Evolutionary conservation across 2,797 vertebrate species (phyloP), one percentile per base, ranked within the genome.

Genomic region (Prunella strophiata): DNA sequence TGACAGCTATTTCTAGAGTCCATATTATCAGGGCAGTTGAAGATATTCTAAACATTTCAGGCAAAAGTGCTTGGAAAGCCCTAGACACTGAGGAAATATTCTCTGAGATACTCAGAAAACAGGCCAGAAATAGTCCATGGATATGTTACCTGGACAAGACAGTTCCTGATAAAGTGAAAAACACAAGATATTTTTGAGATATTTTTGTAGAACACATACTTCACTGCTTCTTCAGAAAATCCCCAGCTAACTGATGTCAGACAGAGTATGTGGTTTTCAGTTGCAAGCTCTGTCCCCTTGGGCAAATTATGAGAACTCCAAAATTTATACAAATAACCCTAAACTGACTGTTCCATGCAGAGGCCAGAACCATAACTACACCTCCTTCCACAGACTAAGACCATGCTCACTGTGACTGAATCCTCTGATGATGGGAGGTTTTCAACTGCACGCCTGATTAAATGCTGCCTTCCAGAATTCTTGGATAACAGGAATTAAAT

Each of bases 401-500:
- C n/a, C 36, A 9, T 3, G 18, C 22, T 70, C 74, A 62, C 52
- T 62, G 29, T 68, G 54, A 25, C 36, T 29, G 59, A 79, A 93
- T 34, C 32, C 22, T 57, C 68, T 54, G 70, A 52, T 72, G 70
- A 82, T 18, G 62, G 61, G 27, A 83, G 68, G 16, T 55, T 85
- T 65, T 40, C 74, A 62, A 47, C 63, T 62, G 51, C 32, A 59
- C 0, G 6, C 21, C 38, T 93, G 77, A 90, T 94, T 96, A 79
- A 97, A 91, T 68, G 76, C 50, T 63, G 85, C 70, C 71, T 92
- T 90, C 65, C n/a, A 59, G 66, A 91, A 91, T 93, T 92, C 94
- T 74, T 96, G 92, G 85, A 82, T 85, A 95, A 88, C 59, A 93
- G 25, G 52, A 79, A 68, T 93, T 88, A 94, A 94, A 94, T 95